Evolutionary conservation across 1,140 invertebrate species (phyloP).

Genomic region (Lethocerus indicus): DNA sequence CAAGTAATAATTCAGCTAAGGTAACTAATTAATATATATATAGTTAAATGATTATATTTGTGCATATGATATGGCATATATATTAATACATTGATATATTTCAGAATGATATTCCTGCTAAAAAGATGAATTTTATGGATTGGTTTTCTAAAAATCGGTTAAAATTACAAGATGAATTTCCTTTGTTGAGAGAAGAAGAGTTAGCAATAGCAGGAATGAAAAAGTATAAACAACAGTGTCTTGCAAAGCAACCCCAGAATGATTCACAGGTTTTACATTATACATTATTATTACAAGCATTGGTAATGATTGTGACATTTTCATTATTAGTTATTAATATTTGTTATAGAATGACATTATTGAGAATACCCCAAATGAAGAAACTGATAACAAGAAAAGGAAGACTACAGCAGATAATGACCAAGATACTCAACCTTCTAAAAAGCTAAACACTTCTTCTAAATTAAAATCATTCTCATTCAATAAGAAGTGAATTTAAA

Average conservation of each 20-base stretch:
- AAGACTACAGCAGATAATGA: neutral
- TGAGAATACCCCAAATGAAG: neutral
- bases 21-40: neutral
- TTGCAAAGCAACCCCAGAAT: neutral
- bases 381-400: neutral
- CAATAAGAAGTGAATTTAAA: no score
- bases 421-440: neutral
- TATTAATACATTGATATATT: conserved; percentile 18
- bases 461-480: conserved; percentile 7
- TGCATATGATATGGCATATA: no score
- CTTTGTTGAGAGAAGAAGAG: conserved; percentile 30
- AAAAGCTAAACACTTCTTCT: conserved; percentile 1
- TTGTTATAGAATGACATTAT: neutral
- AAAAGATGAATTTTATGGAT: conserved; percentile 29
- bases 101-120: conserved; percentile 3
- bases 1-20: conserved; percentile 8
- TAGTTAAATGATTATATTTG: no score
- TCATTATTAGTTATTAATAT: neutral
- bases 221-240: conserved; percentile 24
- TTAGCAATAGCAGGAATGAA: conserved; percentile 32
- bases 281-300: neutral
- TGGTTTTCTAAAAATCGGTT: conserved; percentile 37
- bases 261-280: neutral
- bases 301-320: neutral
- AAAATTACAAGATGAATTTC: conserved; percentile 32